Evolutionary conservation across 2,888 invertebrate genomes (phyloP).

Genomic region (Dione vanillae): DNA sequence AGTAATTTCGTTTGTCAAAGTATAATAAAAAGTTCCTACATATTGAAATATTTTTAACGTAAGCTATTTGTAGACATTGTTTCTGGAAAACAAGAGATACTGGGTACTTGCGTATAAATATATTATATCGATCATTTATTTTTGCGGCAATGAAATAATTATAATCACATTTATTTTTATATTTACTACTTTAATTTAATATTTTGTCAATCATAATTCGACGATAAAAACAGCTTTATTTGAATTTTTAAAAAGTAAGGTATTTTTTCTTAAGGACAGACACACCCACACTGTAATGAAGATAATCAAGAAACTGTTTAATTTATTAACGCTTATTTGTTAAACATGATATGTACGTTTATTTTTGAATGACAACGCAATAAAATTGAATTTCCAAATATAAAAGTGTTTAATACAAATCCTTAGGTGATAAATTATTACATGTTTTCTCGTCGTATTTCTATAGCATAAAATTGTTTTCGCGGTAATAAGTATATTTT

Average conservation of each 20-base stretch:
- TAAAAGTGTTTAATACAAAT: constrained; percentile 1
- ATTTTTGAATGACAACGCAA: constrained; percentile 13
- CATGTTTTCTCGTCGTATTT: background rate
- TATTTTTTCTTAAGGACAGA: constrained; percentile 1
- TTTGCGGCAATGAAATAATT: background rate
- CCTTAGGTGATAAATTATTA: constrained; percentile 1
- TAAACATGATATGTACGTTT: background rate
- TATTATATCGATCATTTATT: background rate
- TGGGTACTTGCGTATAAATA: too few species aligned
- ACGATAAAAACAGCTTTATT: background rate
- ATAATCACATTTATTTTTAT: background rate
- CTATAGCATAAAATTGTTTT: background rate
- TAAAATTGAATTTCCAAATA: too few species aligned
- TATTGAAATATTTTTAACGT: constrained; percentile 32
- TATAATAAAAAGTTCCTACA: constrained; percentile 40
- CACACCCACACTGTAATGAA: constrained; percentile 11
- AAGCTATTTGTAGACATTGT: background rate
- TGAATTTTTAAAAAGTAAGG: background rate
- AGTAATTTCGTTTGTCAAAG: constrained; percentile 42
- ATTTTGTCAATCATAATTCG: background rate
- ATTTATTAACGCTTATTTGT: constrained; percentile 15
- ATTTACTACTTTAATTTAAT: background rate
- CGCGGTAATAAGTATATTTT: background rate
- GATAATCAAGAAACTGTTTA: constrained; percentile 12
- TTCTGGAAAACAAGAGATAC: background rate